A percentile compares a stretch with the other conserved stretches of the same genome.
These are phyloP conservation scores for Salvelinus alpinus DNA, from an alignment of 2,113 vertebrate genomes.

Conservation along the genomic window DNA sequence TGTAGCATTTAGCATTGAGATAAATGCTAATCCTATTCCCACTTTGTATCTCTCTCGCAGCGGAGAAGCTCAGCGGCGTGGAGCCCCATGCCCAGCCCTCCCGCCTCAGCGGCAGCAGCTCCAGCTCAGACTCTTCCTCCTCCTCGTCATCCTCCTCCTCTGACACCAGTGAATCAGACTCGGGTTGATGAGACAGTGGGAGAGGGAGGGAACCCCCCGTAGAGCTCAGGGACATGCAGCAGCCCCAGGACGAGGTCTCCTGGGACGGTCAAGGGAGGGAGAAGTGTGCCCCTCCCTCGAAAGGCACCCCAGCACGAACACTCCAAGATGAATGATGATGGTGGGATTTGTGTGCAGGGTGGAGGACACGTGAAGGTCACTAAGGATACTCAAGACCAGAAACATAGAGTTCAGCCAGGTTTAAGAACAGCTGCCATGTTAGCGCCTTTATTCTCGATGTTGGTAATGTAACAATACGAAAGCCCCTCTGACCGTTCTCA, in stretches of 20 bases:
- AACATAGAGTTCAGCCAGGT: no score
- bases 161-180: conserved; percentile 92
- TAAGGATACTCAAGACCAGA: conserved; percentile 26
- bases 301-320: conserved; percentile 8
- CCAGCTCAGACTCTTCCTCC: conserved; percentile 82
- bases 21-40: not conserved
- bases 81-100: conserved; percentile 77
- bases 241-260: conserved; percentile 47
- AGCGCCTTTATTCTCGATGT: no score
- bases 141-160: conserved; percentile 87
- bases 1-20: no score
- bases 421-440: no score
- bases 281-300: not conserved
- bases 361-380: conserved; percentile 40
- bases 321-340: conserved; percentile 18
- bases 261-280: not conserved
- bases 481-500: no score
- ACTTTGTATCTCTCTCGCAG: conserved; percentile 54
- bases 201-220: conserved; percentile 18
- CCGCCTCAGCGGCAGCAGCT: conserved; percentile 89
- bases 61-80: conserved; percentile 75
- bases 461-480: no score
- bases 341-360: conserved; percentile 40
- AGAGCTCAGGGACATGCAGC: conserved; percentile 65
- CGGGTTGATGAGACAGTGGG: conserved; percentile 70